phyloP scores from a whole-genome alignment of 2,797 vertebrate species.

The Alosa sapidissima region DNA sequence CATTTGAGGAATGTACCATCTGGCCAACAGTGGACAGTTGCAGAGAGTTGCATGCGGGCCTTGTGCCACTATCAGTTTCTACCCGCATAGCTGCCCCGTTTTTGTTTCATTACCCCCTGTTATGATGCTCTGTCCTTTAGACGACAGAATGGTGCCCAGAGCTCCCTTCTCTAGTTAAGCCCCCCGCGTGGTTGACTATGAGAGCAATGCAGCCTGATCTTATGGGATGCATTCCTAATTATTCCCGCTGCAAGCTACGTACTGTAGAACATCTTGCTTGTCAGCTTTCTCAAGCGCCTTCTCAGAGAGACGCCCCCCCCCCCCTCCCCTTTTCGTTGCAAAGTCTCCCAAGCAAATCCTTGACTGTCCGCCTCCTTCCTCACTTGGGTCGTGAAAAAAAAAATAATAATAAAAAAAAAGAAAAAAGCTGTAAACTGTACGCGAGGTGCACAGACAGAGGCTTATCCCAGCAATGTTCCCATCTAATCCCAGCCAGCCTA shows the following conservation, averaged over 20 bases:
- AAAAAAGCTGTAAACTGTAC: background rate
- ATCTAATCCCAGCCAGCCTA: constrained; percentile 63
- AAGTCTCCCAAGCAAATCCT: background rate
- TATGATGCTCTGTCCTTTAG: background rate
- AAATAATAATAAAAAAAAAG: background rate
- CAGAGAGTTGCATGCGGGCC: background rate
- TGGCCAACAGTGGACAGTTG: constrained; percentile 39
- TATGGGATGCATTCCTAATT: constrained; percentile 13
- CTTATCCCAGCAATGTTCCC: constrained; percentile 28
- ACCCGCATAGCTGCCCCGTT: background rate
- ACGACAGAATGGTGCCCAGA: background rate
- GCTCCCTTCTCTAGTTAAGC: background rate
- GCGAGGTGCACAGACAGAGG: constrained; percentile 18
- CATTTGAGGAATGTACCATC: constrained; percentile 55
- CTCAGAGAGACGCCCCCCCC: background rate
- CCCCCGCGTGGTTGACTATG: background rate
- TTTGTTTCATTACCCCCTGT: constrained; percentile 6
- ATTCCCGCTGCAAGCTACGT: background rate
- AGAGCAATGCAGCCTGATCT: background rate
- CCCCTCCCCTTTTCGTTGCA: background rate
- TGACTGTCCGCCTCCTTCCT: background rate
- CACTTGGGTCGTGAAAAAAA: background rate
- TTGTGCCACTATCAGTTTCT: constrained; percentile 34
- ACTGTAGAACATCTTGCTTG: background rate
- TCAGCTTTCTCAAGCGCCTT: background rate